A percentile compares a stretch with the other conserved stretches of the same genome.
These are phyloP conservation scores for Chaenocephalus aceratus DNA, from an alignment of 2,113 vertebrate species.

Conservation along the genomic window DNA sequence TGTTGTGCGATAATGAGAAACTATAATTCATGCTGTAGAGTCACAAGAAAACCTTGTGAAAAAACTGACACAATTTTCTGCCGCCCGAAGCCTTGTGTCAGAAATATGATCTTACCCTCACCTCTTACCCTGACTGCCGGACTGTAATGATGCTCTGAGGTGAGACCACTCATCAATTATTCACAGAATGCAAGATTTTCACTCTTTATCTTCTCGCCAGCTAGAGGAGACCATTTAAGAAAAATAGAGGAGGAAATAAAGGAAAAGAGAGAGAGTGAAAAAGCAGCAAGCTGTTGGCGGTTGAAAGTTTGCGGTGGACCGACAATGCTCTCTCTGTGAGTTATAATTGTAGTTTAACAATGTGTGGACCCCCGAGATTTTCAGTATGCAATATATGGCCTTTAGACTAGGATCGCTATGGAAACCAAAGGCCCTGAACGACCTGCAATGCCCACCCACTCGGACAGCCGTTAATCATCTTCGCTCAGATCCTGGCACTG, in stretches of 20 bases:
- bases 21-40: constrained; percentile 51
- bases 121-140: constrained; percentile 68
- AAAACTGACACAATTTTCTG: constrained; percentile 72
- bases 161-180: constrained; percentile 80
- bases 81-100: constrained; percentile 68
- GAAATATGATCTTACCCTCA: constrained; percentile 77
- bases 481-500: constrained; percentile 87
- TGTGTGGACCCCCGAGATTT: constrained; percentile 79
- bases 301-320: constrained; percentile 67
- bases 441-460: constrained; percentile 83
- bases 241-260: constrained; percentile 59
- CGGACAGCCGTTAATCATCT: constrained; percentile 89
- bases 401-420: constrained; percentile 86
- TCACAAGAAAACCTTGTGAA: constrained; percentile 57
- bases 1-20: constrained; percentile 60
- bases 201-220: constrained; percentile 69
- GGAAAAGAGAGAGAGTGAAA: constrained; percentile 17
- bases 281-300: constrained; percentile 37
- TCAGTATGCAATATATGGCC: constrained; percentile 79
- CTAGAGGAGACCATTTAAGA: constrained; percentile 57
- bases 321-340: constrained; percentile 79
- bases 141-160: constrained; percentile 76
- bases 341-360: constrained; percentile 88
- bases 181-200: constrained; percentile 76
- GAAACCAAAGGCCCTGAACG: constrained; percentile 81